Evolutionary conservation across 2,888 invertebrate species (phyloP).

Genomic region (Cataglyphis albicans): DNA sequence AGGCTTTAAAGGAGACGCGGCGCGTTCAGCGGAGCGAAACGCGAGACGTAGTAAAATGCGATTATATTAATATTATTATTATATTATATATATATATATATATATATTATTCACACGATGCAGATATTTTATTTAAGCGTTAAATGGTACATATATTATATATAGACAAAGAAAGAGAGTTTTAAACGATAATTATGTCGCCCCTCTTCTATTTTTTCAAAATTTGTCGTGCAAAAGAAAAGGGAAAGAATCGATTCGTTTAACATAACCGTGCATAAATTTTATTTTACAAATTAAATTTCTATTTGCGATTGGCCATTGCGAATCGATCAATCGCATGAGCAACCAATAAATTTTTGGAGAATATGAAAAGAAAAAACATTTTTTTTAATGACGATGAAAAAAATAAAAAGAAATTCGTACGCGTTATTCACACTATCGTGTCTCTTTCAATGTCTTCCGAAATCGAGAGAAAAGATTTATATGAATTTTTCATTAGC

Average conservation of each 20-base stretch:
- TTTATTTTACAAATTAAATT: slow-evolving; percentile 5
- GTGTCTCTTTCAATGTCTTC: slow-evolving; percentile 20
- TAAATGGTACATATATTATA: slow-evolving; percentile 61
- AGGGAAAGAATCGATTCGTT: slow-evolving; percentile 7
- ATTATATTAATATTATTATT: slow-evolving; percentile 64
- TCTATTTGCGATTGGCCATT: neutral
- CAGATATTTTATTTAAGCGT: slow-evolving; percentile 78
- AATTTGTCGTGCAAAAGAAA: slow-evolving; percentile 3
- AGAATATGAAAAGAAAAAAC: slow-evolving; percentile 15
- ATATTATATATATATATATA: slow-evolving; percentile 30
- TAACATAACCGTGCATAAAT: slow-evolving; percentile 14
- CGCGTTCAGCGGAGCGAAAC: slow-evolving; percentile 56
- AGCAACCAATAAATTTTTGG: slow-evolving; percentile 14
- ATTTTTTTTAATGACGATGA: slow-evolving; percentile 25
- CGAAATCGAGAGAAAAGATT: neutral
- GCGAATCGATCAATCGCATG: neutral
- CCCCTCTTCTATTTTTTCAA: slow-evolving; percentile 34
- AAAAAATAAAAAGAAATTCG: neutral
- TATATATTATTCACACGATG: slow-evolving; percentile 77
- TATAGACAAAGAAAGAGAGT: slow-evolving; percentile 57
- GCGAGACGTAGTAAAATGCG: slow-evolving; percentile 61
- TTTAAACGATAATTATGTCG: slow-evolving; percentile 35
- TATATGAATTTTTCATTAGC: slow-evolving; percentile 9
- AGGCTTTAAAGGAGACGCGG: slow-evolving; percentile 75
- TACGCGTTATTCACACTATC: slow-evolving; percentile 14